Base-by-base conservation (phyloP, 2,888 invertebrate species). In the Zhengitettix transpicula region DNA sequence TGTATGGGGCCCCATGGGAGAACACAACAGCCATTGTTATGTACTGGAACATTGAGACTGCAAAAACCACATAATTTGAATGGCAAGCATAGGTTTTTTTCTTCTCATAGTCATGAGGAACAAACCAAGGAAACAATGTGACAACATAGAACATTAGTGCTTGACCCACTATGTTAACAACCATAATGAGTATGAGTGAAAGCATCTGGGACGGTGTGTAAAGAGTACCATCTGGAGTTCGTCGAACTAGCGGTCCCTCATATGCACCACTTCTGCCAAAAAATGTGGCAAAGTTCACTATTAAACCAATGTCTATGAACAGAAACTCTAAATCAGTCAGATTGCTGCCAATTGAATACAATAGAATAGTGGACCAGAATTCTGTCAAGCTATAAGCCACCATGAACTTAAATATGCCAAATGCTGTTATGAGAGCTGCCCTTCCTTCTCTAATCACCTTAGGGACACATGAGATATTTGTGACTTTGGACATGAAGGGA, bases 371-470 rank as follows among this genome's bases (percentile, higher is more conserved):
- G 28, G 79, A 76, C 58, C 75, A 71, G 67, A 79, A 80, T 69
- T 80, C 79, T 53, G 78, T 75, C 62, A 80, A 71, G 63, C 78
- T 78, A 72, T 82, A 82, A 41, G 79, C 72, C 12, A 81, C 78
- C 81, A 82, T 83, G 73, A 80, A 83, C 68, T 81, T 81, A 71
- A 82, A 82, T 58, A 81, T 76, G 9, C 80, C 78, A 69, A 81
- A 82, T 3, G 81, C 79, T 1, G 81, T 81, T 52, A 78, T 77
- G 52, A 81, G 71, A 8, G 81, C 78, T 56, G 77, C 78, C 16
- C 81, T 70, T 12, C 80, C 75, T 67, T 77, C 75, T 58, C 73
- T 73, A 66, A 58, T 72, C 67, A 72, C 69, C 47, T 68, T 69
- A 2, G 75, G 75, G 10, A 78, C 76, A 70, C 77, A 78, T 52